Evolutionary conservation across 1,140 invertebrate species (phyloP).

Genomic region (Diabrotica virgifera): DNA sequence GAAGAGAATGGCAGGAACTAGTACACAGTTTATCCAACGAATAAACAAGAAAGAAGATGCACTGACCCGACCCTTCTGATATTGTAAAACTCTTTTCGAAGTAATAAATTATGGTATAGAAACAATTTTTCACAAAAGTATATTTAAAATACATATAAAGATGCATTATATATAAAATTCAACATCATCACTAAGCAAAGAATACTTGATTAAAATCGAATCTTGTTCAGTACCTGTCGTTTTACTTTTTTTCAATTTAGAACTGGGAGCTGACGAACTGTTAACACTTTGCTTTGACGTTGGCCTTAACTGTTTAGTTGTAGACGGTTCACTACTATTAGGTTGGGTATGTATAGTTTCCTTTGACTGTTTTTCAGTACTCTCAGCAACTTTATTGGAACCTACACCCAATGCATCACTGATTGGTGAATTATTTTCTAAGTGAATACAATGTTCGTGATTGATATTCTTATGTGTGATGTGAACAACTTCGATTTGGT

Average conservation of each 20-base stretch:
- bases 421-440: slow-evolving; percentile 6
- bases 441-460: slow-evolving; percentile 29
- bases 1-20: too few species aligned
- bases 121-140: background rate
- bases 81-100: background rate
- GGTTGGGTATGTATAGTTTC: slow-evolving; percentile 1
- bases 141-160: background rate
- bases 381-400: slow-evolving; percentile 1
- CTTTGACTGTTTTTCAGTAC: slow-evolving; percentile 6
- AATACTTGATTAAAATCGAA: too few species aligned
- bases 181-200: too few species aligned
- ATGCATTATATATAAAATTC: too few species aligned
- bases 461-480: slow-evolving; percentile 21
- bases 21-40: too few species aligned
- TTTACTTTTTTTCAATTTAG: background rate
- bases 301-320: slow-evolving; percentile 13
- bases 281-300: slow-evolving; percentile 6
- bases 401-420: slow-evolving; percentile 3
- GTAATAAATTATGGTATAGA: too few species aligned
- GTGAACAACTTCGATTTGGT: slow-evolving; percentile 24
- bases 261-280: background rate
- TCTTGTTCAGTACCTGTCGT: background rate
- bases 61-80: too few species aligned
- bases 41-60: too few species aligned
- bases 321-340: slow-evolving; percentile 7